Conservation (phyloP, 1,140 invertebrate genomes). For the Drosophila sulfurigaster region DNA sequence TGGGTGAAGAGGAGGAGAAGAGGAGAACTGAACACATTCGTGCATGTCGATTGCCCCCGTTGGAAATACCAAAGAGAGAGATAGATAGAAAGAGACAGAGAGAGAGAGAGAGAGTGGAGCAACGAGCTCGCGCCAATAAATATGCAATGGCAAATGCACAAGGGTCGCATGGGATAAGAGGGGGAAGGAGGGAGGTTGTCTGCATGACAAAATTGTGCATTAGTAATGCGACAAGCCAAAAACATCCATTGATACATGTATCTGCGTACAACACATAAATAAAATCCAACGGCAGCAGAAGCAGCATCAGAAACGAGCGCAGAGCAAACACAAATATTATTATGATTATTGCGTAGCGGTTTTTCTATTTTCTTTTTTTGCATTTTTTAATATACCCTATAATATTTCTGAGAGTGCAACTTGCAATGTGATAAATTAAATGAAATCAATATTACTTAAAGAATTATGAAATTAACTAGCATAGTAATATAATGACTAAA, state of each 20-base stretch:
- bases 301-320: conserved; percentile 20
- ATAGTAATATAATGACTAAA: too few relatives aligned
- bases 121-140: conserved; percentile 58
- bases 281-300: conserved; percentile 53
- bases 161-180: not conserved
- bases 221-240: conserved; percentile 74
- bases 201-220: conserved; percentile 71
- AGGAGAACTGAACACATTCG: not conserved
- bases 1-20: not conserved
- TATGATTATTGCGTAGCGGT: conserved; percentile 32
- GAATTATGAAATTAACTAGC: too few relatives aligned
- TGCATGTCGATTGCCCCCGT: conserved; percentile 5
- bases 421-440: too few relatives aligned
- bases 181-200: conserved; percentile 8
- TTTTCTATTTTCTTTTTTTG: not conserved
- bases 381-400: not conserved
- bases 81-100: conserved; percentile 3
- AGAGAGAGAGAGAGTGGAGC: conserved; percentile 3
- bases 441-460: too few relatives aligned
- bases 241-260: conserved; percentile 74
- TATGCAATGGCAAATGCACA: conserved; percentile 63
- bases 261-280: conserved; percentile 69
- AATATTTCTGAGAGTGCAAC: too few relatives aligned
- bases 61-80: not conserved
- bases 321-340: conserved; percentile 45